These are phyloP conservation scores for Semicossyphus pulcher DNA, from an alignment of 2,113 vertebrate genomes.

Conservation along the genomic window DNA sequence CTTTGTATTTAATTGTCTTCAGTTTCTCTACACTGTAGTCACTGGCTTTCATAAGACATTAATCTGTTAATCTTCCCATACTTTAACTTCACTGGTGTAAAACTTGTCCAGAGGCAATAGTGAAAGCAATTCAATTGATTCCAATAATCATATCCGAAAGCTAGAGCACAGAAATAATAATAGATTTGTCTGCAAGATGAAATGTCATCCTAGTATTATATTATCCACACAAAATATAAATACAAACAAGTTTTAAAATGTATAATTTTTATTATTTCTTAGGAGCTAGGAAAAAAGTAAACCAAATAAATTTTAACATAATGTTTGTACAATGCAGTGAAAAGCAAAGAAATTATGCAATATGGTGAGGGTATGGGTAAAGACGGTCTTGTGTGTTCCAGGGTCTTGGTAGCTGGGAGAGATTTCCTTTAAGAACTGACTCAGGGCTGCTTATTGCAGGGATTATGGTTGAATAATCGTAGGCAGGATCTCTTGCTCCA, in stretches of 20 bases:
- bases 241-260: constrained; percentile 72
- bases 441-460: constrained; percentile 7
- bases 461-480: constrained; percentile 26
- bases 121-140: too few species aligned
- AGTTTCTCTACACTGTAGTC: too few species aligned
- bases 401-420: constrained; percentile 30
- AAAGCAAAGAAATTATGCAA: constrained; percentile 57
- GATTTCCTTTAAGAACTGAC: constrained; percentile 12
- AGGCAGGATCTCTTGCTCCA: constrained; percentile 48
- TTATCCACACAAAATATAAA: neutral
- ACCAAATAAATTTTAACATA: constrained; percentile 76
- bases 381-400: constrained; percentile 51
- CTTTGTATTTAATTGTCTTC: too few species aligned
- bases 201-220: too few species aligned
- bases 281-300: constrained; percentile 80
- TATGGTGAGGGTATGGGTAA: constrained; percentile 42
- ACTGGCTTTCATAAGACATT: too few species aligned
- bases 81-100: too few species aligned
- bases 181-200: too few species aligned
- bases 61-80: too few species aligned
- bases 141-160: neutral
- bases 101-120: too few species aligned
- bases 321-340: constrained; percentile 69
- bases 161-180: neutral
- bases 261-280: constrained; percentile 81